phyloP scores from a whole-genome alignment of 2,888 invertebrate genomes.

The Drosophila nigricruria region DNA sequence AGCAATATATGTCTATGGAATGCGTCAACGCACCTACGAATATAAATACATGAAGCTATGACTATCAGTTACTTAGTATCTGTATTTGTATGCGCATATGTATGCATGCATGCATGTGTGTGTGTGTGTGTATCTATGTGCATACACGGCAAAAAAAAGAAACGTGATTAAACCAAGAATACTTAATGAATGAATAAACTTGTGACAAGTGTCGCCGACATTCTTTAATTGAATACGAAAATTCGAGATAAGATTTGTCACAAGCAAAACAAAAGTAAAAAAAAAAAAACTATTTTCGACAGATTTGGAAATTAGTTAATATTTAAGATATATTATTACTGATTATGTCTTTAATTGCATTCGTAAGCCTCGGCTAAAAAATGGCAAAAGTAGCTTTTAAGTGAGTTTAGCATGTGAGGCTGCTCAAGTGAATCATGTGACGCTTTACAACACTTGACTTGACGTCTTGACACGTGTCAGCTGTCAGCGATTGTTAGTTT shows the following conservation, averaged over 20 bases:
- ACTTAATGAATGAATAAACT: conserved; percentile 8
- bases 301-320: conserved; percentile 6
- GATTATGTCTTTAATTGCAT: background rate
- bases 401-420: background rate
- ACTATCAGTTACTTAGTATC: conserved; percentile 34
- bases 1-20: conserved; percentile 26
- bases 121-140: conserved; percentile 9
- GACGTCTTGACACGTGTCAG: background rate
- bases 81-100: background rate
- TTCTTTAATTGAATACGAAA: conserved; percentile 12
- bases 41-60: conserved; percentile 23
- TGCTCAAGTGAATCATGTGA: background rate
- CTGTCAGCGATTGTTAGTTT: background rate
- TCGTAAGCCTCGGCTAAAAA: background rate
- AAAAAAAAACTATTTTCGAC: background rate
- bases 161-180: background rate
- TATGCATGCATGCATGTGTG: background rate
- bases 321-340: background rate
- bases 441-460: conserved; percentile 9
- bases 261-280: background rate
- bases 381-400: background rate
- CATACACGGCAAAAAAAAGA: conserved; percentile 30
- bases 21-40: conserved; percentile 39
- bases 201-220: conserved; percentile 9
- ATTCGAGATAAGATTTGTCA: conserved; percentile 11